Conservation (phyloP, 1,140 invertebrate species). For the Chlorops oryzae region DNA sequence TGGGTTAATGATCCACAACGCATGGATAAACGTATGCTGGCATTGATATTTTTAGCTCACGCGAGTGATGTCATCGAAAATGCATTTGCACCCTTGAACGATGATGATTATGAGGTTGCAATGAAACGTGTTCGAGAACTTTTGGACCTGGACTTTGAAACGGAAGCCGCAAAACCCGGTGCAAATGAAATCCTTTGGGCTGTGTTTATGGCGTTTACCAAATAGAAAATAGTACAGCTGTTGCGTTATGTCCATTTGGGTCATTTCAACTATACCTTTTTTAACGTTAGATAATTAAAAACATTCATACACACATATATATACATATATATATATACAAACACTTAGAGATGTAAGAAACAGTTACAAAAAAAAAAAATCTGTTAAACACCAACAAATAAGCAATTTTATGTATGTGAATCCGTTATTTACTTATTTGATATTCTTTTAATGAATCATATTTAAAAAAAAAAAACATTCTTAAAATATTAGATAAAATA, state of each 20-base stretch:
- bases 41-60: constrained; percentile 92
- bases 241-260: constrained; percentile 3
- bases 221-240: constrained; percentile 57
- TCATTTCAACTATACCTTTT: constrained; percentile 1
- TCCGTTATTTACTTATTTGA: too few species aligned
- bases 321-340: neutral
- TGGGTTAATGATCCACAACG: constrained; percentile 98
- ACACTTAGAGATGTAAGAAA: constrained; percentile 1
- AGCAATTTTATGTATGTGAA: neutral
- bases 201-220: constrained; percentile 95
- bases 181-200: constrained; percentile 95
- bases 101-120: constrained; percentile 97
- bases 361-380: neutral
- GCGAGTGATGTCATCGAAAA: constrained; percentile 98
- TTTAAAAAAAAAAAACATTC: constrained; percentile 1
- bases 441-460: neutral
- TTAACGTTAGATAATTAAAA: neutral
- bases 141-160: constrained; percentile 93
- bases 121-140: constrained; percentile 94
- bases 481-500: neutral
- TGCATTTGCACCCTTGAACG: constrained; percentile 96
- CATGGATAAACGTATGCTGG: constrained; percentile 90
- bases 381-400: neutral
- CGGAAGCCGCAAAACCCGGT: constrained; percentile 80
- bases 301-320: neutral